Conservation (phyloP, 2,888 invertebrate genomes). For the Trichogramma evanescens region DNA sequence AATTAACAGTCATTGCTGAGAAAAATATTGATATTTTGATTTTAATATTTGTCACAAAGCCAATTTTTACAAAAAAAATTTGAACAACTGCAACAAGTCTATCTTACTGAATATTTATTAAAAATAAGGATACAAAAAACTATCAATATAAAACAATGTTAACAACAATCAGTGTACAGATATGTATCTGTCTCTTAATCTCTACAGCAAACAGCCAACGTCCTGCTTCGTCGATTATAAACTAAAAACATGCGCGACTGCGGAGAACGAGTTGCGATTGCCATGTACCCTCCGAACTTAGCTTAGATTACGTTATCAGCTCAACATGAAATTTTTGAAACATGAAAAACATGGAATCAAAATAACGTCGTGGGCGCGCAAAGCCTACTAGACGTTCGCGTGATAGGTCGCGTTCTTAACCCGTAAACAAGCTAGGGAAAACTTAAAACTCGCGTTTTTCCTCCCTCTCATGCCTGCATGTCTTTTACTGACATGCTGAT, state of each 20-base stretch:
- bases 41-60: too few species aligned
- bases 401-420: slow-evolving; percentile 46
- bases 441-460: slow-evolving; percentile 30
- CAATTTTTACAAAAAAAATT: too few species aligned
- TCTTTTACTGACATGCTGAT: too few species aligned
- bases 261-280: slow-evolving; percentile 30
- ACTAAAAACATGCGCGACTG: slow-evolving; percentile 36
- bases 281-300: slow-evolving; percentile 3
- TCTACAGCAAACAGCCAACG: slow-evolving; percentile 45
- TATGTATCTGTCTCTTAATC: slow-evolving; percentile 38
- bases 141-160: slow-evolving; percentile 7
- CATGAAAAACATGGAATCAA: slow-evolving; percentile 14
- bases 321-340: slow-evolving; percentile 12
- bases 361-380: slow-evolving; percentile 46
- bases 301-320: slow-evolving; percentile 19
- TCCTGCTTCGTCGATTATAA: slow-evolving; percentile 41
- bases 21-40: too few species aligned
- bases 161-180: slow-evolving; percentile 27
- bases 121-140: slow-evolving; percentile 5
- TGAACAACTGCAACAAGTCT: too few species aligned
- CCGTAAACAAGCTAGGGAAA: slow-evolving; percentile 31
- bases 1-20: neutral
- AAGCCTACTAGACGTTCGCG: slow-evolving; percentile 42
- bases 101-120: too few species aligned
- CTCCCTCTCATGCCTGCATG: slow-evolving; percentile 32